A percentile compares a stretch with the other conserved stretches of the same genome.
Evolutionary conservation across 2,888 invertebrate species (phyloP).

Genomic region (Liopterus haemorrhoidalis): DNA sequence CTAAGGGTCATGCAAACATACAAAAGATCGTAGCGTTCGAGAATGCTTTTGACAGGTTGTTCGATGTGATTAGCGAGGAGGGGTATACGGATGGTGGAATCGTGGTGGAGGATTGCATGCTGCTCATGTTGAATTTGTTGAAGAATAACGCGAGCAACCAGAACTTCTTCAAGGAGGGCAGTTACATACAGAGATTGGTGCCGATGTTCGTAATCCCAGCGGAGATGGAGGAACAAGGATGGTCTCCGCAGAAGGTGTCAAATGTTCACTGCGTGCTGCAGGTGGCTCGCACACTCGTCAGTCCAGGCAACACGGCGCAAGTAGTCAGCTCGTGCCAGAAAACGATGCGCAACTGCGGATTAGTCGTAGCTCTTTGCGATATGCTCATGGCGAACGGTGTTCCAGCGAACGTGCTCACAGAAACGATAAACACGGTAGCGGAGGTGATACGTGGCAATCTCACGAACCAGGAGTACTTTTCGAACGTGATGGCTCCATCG

Average conservation of each 20-base stretch:
- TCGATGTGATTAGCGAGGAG: slow-evolving; percentile 88
- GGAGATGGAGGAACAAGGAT: slow-evolving; percentile 66
- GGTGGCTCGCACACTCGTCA: slow-evolving; percentile 84
- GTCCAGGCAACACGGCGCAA: slow-evolving; percentile 87
- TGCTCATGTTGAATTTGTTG: slow-evolving; percentile 86
- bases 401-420: slow-evolving; percentile 91
- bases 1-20: slow-evolving; percentile 92
- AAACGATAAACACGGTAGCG: slow-evolving; percentile 91
- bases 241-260: slow-evolving; percentile 91
- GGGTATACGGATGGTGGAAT: slow-evolving; percentile 93
- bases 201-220: slow-evolving; percentile 80
- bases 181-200: slow-evolving; percentile 83
- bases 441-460: slow-evolving; percentile 89
- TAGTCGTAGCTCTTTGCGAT: slow-evolving; percentile 75
- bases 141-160: slow-evolving; percentile 96
- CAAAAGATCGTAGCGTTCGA: slow-evolving; percentile 99
- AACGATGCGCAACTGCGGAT: slow-evolving; percentile 76
- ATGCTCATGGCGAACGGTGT: slow-evolving; percentile 95
- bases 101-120: slow-evolving; percentile 94
- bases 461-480: slow-evolving; percentile 86
- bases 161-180: slow-evolving; percentile 97
- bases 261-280: slow-evolving; percentile 91
- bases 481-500: slow-evolving; percentile 85
- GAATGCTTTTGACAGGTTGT: slow-evolving; percentile 92
- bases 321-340: slow-evolving; percentile 76